Evolutionary conservation across 2,113 vertebrate genomes (phyloP).

Genomic region (Heptranchias perlo): DNA sequence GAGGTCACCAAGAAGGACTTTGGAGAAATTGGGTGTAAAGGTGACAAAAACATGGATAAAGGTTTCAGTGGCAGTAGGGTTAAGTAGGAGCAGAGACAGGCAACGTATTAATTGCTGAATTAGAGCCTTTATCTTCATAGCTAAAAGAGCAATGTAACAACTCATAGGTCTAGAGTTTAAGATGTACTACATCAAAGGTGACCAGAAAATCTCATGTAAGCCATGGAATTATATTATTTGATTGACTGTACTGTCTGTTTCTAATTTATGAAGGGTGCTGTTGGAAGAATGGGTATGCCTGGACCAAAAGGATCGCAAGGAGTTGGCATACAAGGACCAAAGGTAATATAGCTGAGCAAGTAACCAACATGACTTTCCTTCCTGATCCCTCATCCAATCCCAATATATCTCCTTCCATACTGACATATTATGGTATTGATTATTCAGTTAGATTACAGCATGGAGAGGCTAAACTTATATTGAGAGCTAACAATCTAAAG

Average conservation of each 20-base stretch:
- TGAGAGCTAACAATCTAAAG: neutral
- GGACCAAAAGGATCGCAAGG: constrained; percentile 62
- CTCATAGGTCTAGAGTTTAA: neutral
- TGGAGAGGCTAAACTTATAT: neutral
- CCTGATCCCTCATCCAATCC: neutral
- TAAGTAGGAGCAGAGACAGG: too few species aligned
- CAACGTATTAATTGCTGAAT: neutral
- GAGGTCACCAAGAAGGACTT: neutral
- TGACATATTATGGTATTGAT: neutral
- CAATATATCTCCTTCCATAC: neutral
- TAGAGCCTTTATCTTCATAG: neutral
- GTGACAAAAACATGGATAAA: neutral
- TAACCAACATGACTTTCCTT: neutral
- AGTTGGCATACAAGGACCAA: constrained; percentile 67
- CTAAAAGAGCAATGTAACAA: neutral
- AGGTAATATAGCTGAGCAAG: constrained; percentile 55
- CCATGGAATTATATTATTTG: neutral
- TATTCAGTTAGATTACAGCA: neutral
- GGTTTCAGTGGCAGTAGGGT: neutral
- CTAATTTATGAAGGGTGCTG: constrained; percentile 55
- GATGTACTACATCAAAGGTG: neutral
- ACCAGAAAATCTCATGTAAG: neutral
- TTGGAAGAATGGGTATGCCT: constrained; percentile 60
- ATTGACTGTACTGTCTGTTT: neutral
- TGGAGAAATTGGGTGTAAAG: neutral